phyloP scores from a whole-genome alignment of 1,140 invertebrate species.

The Maniola jurtina region DNA sequence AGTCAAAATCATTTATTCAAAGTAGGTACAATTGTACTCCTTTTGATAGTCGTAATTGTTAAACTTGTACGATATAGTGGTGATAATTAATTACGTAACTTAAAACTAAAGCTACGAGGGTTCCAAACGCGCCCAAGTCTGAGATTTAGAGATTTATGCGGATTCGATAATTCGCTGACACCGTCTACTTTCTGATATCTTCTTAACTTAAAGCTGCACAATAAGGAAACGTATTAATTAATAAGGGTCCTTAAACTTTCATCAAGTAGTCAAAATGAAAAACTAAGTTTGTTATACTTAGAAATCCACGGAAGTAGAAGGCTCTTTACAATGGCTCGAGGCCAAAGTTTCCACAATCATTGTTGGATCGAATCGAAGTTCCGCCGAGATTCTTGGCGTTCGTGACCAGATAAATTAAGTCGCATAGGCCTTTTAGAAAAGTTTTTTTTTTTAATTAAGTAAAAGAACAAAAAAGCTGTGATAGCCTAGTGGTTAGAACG shows the following conservation, averaged over 20 bases:
- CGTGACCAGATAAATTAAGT: not conserved
- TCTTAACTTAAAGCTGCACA: not conserved
- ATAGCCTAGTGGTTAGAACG: too few species aligned
- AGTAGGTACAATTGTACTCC: too few species aligned
- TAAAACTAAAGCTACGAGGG: too few species aligned
- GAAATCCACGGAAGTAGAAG: not conserved
- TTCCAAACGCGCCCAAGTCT: too few species aligned
- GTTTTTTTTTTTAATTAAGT: not conserved
- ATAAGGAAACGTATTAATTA: not conserved
- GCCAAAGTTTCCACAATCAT: constrained; percentile 1
- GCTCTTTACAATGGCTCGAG: not conserved
- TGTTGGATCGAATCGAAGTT: not conserved
- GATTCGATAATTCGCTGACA: too few species aligned
- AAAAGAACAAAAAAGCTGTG: too few species aligned
- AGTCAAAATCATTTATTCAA: too few species aligned
- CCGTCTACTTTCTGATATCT: not conserved
- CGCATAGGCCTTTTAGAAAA: not conserved
- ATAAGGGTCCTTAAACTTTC: not conserved
- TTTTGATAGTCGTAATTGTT: too few species aligned
- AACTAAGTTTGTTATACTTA: not conserved
- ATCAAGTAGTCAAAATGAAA: not conserved
- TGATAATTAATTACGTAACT: too few species aligned
- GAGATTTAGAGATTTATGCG: too few species aligned
- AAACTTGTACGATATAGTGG: too few species aligned
- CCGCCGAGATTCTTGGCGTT: not conserved